Evolutionary conservation across 2,888 invertebrate genomes (phyloP), one percentile per base, ranked within the genome.

Genomic region (Copidosoma aretas): DNA sequence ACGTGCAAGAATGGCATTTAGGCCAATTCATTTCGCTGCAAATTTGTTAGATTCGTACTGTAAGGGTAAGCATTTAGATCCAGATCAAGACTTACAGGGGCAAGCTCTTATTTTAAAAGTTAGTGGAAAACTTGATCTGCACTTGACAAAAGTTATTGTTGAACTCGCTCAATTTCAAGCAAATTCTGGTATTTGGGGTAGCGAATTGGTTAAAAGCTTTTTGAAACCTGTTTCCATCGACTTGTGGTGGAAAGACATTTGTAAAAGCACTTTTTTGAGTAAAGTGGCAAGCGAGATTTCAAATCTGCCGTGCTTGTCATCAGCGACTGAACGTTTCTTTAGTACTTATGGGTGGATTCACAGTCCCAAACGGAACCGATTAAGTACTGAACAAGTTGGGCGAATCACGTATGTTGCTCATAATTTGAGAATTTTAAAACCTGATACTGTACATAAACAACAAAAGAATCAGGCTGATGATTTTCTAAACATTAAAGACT

Each of bases 281-380:
- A 61, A 21, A 49, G 61, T 73, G 22, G 67, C 67, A n/a, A 12
- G 24, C 49, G 57, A 25, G 21, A 60, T 72, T 64, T 67, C 70
- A 21, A 70, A 46, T 54, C 56, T 70, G 8, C 68, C 71, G 39
- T 39, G 56, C 25, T 56, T 65, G 14, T 69, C 68, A 54, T 65
- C 71, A 43, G 73, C 73, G 39, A 72, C 71, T 21, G 69, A 73
- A 60, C 58, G 70, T 17, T 65, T 67, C 14, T 73, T 73, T 46
- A 70, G 70, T 51, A 69, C 68, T 0, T 67, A 70, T 56, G 70
- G 73, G 17, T 71, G 71, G 68, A 67, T 73, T 14, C 70, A 72
- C 52, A 58, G 43, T 56, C 12, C 61, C 8, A 73, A 70, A 68
- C 62, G 71, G 67, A 71, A 70, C 49, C 57, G 71, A 2, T 62